Evolutionary conservation across 2,113 vertebrate genomes (phyloP).

Genomic region (Callaeas wilsoni): DNA sequence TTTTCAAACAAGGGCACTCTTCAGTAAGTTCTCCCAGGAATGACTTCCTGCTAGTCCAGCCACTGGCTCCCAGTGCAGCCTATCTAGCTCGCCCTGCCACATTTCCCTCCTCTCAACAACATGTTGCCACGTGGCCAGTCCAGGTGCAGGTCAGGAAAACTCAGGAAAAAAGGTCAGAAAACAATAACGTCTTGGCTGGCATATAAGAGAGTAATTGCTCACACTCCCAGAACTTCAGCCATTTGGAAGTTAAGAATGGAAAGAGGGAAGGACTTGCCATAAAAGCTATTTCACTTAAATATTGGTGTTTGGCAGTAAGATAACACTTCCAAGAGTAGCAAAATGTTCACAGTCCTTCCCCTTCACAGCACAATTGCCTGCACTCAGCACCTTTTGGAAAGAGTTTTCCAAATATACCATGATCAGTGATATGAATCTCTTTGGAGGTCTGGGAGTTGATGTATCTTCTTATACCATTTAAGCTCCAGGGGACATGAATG

Average conservation of each 20-base stretch:
- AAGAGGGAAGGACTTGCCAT: background rate
- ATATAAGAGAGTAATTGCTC: background rate
- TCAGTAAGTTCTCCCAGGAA: background rate
- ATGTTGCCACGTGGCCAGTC: background rate
- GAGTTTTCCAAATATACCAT: background rate
- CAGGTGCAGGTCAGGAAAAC: background rate
- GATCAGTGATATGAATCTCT: background rate
- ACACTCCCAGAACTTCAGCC: background rate
- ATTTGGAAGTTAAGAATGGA: background rate
- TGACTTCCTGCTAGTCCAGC: background rate
- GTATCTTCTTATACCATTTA: background rate
- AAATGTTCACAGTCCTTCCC: background rate
- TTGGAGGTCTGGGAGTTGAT: background rate
- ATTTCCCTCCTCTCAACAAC: background rate
- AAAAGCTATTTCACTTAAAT: background rate
- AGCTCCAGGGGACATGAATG: background rate
- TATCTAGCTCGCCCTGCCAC: accelerated
- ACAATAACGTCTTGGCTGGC: background rate
- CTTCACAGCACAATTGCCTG: background rate
- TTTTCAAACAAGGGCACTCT: background rate
- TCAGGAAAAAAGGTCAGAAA: background rate
- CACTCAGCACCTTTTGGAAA: background rate
- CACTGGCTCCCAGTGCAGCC: background rate
- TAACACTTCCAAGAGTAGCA: background rate
- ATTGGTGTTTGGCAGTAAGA: background rate